A percentile compares a stretch with the other conserved stretches of the same genome.
These are phyloP conservation scores for Peromyscus californicus DNA, from an alignment of 2,113 vertebrate genomes.

Conservation along the genomic window DNA sequence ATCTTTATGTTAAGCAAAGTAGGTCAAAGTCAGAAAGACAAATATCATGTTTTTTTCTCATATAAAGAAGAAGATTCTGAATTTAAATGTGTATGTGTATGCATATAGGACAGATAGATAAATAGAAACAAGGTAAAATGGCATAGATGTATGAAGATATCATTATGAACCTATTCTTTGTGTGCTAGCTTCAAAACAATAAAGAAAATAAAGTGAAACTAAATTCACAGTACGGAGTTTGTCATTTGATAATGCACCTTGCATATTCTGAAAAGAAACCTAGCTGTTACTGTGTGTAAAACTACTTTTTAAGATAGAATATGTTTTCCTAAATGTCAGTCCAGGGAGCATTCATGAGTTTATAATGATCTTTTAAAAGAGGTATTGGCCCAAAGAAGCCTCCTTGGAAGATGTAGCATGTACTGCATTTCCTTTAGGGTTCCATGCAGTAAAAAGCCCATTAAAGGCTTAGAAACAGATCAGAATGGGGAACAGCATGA, in stretches of 20 bases:
- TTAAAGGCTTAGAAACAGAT: background rate
- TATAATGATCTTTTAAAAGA: conserved; percentile 21
- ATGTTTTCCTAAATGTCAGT: background rate
- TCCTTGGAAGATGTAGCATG: background rate
- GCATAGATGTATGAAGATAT: background rate
- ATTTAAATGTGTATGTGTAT: background rate
- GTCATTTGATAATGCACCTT: background rate
- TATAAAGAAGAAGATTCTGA: background rate
- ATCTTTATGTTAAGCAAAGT: background rate
- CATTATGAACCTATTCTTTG: background rate
- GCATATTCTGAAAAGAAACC: background rate
- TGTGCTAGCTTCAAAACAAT: background rate
- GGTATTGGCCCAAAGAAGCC: background rate
- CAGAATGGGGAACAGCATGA: background rate
- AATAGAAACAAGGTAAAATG: background rate
- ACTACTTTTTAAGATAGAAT: background rate
- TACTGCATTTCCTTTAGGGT: background rate
- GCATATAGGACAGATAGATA: background rate
- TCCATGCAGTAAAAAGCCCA: background rate
- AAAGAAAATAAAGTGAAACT: background rate
- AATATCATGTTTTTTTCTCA: background rate
- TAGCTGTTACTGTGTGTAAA: background rate
- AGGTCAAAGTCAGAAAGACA: background rate
- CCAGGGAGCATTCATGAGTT: background rate
- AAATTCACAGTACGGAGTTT: background rate